These are phyloP conservation scores for Dioctria rufipes DNA, from an alignment of 2,888 invertebrate genomes.

Conservation along the genomic window DNA sequence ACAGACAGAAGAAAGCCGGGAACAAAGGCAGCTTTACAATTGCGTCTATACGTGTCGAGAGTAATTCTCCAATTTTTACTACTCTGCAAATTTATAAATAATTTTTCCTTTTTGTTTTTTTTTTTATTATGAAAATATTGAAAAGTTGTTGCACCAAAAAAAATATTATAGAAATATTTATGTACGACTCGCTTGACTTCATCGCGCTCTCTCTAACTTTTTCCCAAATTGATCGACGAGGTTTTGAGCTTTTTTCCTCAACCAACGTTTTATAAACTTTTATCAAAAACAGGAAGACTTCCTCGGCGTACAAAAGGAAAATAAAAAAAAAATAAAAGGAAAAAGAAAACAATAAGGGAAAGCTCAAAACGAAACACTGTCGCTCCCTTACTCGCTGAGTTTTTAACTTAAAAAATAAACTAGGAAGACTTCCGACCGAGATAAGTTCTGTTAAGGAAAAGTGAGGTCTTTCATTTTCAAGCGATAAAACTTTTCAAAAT, in stretches of 20 bases:
- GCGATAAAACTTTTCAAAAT: constrained; percentile 26
- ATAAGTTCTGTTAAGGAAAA: neutral
- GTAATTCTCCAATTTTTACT: neutral
- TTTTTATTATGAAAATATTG: constrained; percentile 7
- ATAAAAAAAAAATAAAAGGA: neutral
- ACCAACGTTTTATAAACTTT: neutral
- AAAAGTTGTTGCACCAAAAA: neutral
- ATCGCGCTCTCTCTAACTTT: neutral
- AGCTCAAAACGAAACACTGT: neutral
- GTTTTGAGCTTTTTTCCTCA: neutral
- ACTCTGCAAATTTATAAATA: neutral
- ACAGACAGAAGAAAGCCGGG: neutral
- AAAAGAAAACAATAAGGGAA: neutral
- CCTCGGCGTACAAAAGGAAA: neutral
- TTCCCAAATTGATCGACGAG: neutral
- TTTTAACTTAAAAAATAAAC: neutral
- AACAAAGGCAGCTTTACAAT: neutral
- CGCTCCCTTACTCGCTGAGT: neutral
- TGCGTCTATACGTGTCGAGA: neutral
- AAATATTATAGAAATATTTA: constrained; percentile 14
- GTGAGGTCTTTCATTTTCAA: neutral
- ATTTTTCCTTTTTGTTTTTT: neutral
- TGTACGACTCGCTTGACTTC: neutral
- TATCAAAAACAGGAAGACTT: constrained; percentile 4
- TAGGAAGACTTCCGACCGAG: neutral